Evolutionary conservation across 2,888 invertebrate species (phyloP).

Genomic region (Cheilosia pagana): DNA sequence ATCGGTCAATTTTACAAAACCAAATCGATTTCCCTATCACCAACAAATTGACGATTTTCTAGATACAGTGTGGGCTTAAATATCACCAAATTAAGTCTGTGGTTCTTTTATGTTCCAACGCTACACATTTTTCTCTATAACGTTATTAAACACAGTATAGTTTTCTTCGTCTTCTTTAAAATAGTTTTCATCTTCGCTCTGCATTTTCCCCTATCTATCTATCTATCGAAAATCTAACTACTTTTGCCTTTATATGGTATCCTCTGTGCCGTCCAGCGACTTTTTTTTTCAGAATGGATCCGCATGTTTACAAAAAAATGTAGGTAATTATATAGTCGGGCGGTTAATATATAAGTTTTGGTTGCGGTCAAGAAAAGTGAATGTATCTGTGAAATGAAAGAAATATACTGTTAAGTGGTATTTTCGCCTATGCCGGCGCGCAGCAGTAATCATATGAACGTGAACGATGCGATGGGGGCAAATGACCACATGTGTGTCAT

Average conservation of each 20-base stretch:
- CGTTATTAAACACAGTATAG: slow-evolving; percentile 10
- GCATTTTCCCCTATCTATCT: neutral
- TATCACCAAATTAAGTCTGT: slow-evolving; percentile 19
- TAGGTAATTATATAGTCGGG: slow-evolving; percentile 36
- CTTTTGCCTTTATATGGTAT: slow-evolving; percentile 60
- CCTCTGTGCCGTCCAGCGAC: slow-evolving; percentile 12
- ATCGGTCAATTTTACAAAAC: slow-evolving; percentile 7
- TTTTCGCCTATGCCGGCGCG: slow-evolving; percentile 10
- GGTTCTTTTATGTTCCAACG: neutral
- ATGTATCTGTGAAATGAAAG: slow-evolving; percentile 21
- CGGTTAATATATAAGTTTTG: slow-evolving; percentile 1
- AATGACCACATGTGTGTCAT: slow-evolving; percentile 57
- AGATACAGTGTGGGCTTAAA: neutral
- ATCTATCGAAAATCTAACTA: no score
- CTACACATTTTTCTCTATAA: neutral
- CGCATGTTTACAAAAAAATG: slow-evolving; percentile 7
- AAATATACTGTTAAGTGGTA: slow-evolving; percentile 50
- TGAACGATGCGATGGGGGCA: slow-evolving; percentile 41
- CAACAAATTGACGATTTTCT: neutral
- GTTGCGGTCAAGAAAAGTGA: slow-evolving; percentile 53
- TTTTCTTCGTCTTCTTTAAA: slow-evolving; percentile 4
- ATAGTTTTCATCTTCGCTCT: slow-evolving; percentile 6
- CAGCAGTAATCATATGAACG: slow-evolving; percentile 18
- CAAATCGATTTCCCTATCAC: slow-evolving; percentile 35
- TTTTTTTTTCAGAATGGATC: slow-evolving; percentile 1